A percentile compares a stretch with the other conserved stretches of the same genome.
phyloP scores from a whole-genome alignment of 2,797 vertebrate species.

The Zalophus californianus region DNA sequence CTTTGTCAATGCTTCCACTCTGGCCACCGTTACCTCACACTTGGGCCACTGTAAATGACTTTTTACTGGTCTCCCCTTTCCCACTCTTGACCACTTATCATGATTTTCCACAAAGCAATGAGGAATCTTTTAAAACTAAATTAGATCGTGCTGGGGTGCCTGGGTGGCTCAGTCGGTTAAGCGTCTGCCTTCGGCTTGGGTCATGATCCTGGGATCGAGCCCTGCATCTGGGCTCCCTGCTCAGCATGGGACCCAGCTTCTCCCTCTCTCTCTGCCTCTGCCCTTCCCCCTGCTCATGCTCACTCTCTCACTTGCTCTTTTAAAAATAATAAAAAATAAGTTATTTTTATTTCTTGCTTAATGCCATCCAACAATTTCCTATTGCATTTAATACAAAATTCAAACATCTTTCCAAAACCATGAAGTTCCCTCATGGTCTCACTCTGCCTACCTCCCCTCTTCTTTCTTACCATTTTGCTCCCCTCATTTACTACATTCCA shows the following conservation, averaged over 20 bases:
- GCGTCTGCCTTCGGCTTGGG: not conserved
- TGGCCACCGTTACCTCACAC: not conserved
- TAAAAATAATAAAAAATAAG: not conserved
- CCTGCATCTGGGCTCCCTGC: not conserved
- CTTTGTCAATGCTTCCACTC: not conserved
- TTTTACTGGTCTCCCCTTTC: not conserved
- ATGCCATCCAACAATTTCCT: not conserved
- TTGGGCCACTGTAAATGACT: not conserved
- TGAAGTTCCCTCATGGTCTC: not conserved
- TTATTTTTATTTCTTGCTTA: not conserved
- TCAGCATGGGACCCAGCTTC: not conserved
- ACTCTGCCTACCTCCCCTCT: not conserved
- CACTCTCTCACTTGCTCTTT: not conserved
- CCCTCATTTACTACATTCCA: not conserved
- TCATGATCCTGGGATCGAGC: not conserved
- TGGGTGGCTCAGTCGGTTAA: not conserved
- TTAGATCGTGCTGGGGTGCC: not conserved
- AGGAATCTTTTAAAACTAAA: slow-evolving; percentile 21
- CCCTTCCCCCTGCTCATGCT: not conserved
- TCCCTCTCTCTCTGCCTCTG: not conserved
- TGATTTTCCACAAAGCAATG: not conserved
- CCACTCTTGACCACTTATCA: not conserved
- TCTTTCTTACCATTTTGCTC: not conserved
- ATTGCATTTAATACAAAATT: not conserved
- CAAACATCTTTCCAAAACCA: not conserved